Base-by-base conservation (phyloP, 2,113 vertebrate genomes). In the Chaetura pelagica region DNA sequence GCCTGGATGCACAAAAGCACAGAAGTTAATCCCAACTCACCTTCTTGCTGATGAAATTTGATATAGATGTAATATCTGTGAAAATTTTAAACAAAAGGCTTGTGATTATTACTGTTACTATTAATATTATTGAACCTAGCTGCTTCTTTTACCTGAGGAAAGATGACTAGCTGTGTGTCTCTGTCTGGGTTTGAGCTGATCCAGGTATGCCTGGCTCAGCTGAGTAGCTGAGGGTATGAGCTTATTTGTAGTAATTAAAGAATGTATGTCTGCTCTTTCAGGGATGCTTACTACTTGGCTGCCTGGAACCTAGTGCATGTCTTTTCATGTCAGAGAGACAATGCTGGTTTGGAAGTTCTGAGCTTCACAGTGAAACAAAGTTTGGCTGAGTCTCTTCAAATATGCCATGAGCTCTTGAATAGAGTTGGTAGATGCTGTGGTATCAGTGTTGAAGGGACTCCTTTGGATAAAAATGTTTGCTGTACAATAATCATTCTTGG, bases 231-330 rank as follows among this genome's bases (percentile, higher is more conserved):
- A 94, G 59, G 42, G 62, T 82, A 73, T 85, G 61, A 82, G 63
- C 66, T 95, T 38, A 75, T 78, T 91, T 14, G 2, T 74, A 87
- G 77, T 87, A 91, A 94, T 96, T 93, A 90, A 93, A 84, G 35
- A 7, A 11, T 44, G 38, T 67, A 52, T 22, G 49, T 82, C 42
- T 87, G 55, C 21, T 84, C 44, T 92, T 96, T 71, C 0, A 6
- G 40, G 51, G 13, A 4, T 49, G 27, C 46, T 71, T 84, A 66
- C 34, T 49, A 54, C 55, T 58, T 73, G 73, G 38, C 61, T 94
- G 73, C 69, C 80, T 93, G 63, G 71, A 90, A 73, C 78, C 59
- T 42, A 55, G 15, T 63, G 71, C 63, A 3, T 94, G 83, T 88
- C 80, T 66, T 76, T 55, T 89, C 66, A 51, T 2, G 12, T 90